Evolutionary conservation across 2,888 invertebrate genomes (phyloP).

Genomic region (Oscheius sp.): DNA sequence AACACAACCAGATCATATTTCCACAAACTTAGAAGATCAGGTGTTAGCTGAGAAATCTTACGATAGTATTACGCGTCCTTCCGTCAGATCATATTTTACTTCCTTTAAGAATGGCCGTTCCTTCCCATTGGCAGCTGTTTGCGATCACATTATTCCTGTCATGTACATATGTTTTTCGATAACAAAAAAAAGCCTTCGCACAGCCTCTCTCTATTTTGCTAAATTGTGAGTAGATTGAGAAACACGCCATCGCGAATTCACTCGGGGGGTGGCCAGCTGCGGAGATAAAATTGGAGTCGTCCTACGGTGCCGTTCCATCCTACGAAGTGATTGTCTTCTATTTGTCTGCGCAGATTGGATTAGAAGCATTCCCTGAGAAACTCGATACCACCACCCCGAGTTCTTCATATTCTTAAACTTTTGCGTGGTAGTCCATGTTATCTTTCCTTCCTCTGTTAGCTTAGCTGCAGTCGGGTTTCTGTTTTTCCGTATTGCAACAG

Average conservation of each 20-base stretch:
- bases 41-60: not conserved
- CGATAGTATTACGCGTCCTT: not conserved
- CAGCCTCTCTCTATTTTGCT: slow-evolving; percentile 21
- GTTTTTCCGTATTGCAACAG: not conserved
- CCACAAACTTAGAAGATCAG: slow-evolving; percentile 5
- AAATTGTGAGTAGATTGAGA: slow-evolving; percentile 29
- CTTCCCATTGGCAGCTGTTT: slow-evolving; percentile 20
- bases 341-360: slow-evolving; percentile 31
- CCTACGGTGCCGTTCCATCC: slow-evolving; percentile 28
- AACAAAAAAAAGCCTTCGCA: slow-evolving; percentile 1
- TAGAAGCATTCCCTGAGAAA: slow-evolving; percentile 27
- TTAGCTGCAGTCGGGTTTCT: not conserved
- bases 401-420: slow-evolving; percentile 27
- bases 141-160: slow-evolving; percentile 22
- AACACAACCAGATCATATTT: not conserved
- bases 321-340: slow-evolving; percentile 27
- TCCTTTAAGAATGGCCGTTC: not conserved
- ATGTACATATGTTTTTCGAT: no score
- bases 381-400: slow-evolving; percentile 26
- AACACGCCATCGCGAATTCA: slow-evolving; percentile 36
- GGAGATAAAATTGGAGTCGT: slow-evolving; percentile 15
- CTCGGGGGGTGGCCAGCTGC: slow-evolving; percentile 28
- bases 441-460: not conserved
- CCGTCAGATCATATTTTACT: not conserved
- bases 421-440: not conserved